phyloP scores from a whole-genome alignment of 1,140 invertebrate species.

The Drusus annulatus region DNA sequence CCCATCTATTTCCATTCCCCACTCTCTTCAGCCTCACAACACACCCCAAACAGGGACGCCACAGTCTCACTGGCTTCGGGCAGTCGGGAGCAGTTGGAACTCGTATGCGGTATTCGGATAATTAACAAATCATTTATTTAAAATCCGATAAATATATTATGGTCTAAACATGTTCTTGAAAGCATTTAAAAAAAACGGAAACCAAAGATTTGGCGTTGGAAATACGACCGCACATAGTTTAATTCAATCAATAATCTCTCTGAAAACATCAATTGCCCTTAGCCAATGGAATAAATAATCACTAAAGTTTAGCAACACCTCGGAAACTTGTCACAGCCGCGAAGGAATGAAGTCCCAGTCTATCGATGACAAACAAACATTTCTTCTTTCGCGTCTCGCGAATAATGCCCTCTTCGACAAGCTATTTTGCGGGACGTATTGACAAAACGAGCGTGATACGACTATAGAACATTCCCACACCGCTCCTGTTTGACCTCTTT shows the following conservation, averaged over 20 bases:
- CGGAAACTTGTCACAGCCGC: neutral
- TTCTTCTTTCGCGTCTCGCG: conserved; percentile 28
- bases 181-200: too few relatives aligned
- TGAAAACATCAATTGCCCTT: neutral
- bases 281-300: neutral
- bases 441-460: conserved; percentile 22
- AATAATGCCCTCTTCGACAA: conserved; percentile 26
- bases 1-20: too few relatives aligned
- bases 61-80: too few relatives aligned
- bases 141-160: too few relatives aligned
- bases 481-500: neutral
- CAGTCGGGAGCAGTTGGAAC: too few relatives aligned
- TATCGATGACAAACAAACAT: conserved; percentile 31
- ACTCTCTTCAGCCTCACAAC: too few relatives aligned
- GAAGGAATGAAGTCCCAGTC: conserved; percentile 6
- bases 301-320: neutral
- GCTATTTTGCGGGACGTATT: conserved; percentile 33
- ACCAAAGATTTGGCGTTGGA: neutral
- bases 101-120: too few relatives aligned
- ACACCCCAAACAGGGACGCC: too few relatives aligned
- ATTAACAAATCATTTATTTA: too few relatives aligned
- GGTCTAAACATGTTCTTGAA: too few relatives aligned
- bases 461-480: neutral
- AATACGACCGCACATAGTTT: neutral
- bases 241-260: neutral